Conservation (phyloP, 2,797 vertebrate species). For the Alosa sapidissima region DNA sequence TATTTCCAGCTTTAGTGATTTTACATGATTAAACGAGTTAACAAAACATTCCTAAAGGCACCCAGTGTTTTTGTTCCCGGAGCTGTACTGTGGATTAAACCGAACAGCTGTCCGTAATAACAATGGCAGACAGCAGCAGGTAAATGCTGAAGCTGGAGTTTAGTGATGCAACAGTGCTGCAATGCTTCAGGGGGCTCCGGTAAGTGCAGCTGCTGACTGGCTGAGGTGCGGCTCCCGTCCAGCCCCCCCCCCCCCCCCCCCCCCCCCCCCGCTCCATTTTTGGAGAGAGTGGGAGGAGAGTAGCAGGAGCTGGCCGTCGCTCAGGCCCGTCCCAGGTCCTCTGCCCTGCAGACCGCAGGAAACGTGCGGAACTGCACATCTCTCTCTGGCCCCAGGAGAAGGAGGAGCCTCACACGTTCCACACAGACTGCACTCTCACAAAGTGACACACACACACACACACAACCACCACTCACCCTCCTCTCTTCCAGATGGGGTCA, state of each 20-base stretch:
- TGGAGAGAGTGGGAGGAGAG: background rate
- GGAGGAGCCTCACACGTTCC: constrained; percentile 38
- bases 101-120: background rate
- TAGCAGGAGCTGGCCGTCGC: background rate
- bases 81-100: background rate
- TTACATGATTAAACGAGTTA: background rate
- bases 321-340: background rate
- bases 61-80: background rate
- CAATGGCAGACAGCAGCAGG: background rate
- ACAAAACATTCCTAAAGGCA: background rate
- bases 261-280: background rate
- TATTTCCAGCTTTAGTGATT: background rate
- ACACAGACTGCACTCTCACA: background rate
- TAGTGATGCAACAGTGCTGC: background rate
- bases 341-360: constrained; percentile 36
- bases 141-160: background rate
- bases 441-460: background rate
- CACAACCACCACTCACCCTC: background rate
- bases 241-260: background rate
- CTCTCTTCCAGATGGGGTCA: constrained; percentile 2
- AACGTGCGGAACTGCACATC: constrained; percentile 75
- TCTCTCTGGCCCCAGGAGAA: background rate
- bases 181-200: background rate
- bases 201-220: constrained; percentile 20
- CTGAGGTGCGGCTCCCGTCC: background rate